phyloP scores from a whole-genome alignment of 1,140 invertebrate genomes.

The Cyphomyrmex costatus region DNA sequence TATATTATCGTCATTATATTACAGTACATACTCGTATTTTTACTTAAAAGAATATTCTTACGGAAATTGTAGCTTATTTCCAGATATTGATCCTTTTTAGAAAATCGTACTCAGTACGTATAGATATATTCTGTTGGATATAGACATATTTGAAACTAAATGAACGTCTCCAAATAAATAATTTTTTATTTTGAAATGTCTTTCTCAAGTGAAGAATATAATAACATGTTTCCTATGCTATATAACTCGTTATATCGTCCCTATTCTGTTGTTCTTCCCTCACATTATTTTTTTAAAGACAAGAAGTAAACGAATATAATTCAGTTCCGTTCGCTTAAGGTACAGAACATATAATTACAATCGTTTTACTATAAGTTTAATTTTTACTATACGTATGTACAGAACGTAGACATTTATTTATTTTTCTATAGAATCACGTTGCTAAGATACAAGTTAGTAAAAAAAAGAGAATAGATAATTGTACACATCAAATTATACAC shows the following conservation, averaged over 20 bases:
- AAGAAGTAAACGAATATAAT: not conserved
- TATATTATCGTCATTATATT: not conserved
- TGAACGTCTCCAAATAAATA: not conserved
- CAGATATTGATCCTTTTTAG: not conserved
- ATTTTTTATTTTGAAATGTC: not conserved
- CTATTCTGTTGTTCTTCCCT: not conserved
- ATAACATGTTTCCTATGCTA: not conserved
- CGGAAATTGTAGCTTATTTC: not conserved
- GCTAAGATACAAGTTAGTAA: not conserved
- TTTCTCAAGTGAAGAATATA: not conserved
- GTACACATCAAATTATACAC: not conserved
- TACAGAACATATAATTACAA: not conserved
- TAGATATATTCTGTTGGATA: not conserved
- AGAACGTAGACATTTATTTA: not conserved
- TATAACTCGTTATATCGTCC: not conserved
- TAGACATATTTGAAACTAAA: not conserved
- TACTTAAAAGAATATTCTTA: not conserved
- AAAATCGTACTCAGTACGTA: not conserved
- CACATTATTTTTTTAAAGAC: conserved; percentile 4
- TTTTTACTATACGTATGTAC: not conserved
- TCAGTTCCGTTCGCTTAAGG: conserved; percentile 10
- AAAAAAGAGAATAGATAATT: not conserved
- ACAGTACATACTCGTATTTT: not conserved
- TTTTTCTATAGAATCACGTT: not conserved
- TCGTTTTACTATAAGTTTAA: not conserved